Percentiles rank a stretch among this genome's conserved stretches.
Conservation (phyloP, 2,113 vertebrate genomes). For the Ciconia boyciana region DNA sequence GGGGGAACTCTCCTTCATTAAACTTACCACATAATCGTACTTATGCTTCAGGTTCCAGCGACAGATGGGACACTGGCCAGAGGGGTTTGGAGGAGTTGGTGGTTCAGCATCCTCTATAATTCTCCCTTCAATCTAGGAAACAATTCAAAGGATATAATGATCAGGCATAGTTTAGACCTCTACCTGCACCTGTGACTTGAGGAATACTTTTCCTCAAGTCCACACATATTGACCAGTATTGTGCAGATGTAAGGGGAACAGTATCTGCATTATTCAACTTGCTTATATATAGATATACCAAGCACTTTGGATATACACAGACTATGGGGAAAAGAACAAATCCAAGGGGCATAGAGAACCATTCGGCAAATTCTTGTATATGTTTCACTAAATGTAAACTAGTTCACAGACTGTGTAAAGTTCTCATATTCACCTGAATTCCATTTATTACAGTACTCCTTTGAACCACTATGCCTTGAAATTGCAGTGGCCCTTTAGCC, state of each 20-base stretch:
- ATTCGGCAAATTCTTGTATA: background rate
- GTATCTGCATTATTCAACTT: background rate
- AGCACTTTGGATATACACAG: background rate
- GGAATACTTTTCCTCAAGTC: background rate
- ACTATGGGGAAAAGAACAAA: background rate
- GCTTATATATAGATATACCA: background rate
- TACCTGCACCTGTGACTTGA: background rate
- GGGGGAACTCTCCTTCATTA: background rate
- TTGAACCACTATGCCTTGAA: background rate
- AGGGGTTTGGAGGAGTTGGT: slow-evolving; percentile 88
- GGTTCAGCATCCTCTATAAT: slow-evolving; percentile 58
- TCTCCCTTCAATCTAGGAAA: slow-evolving; percentile 85
- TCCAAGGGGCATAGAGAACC: background rate
- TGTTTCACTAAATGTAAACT: background rate
- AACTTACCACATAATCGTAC: slow-evolving; percentile 88
- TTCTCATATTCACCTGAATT: background rate
- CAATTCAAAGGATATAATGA: background rate
- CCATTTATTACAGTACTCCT: background rate
- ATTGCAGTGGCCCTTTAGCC: background rate
- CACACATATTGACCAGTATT: fast-evolving
- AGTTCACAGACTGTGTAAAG: background rate
- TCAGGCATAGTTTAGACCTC: background rate
- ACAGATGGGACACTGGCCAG: slow-evolving; percentile 93
- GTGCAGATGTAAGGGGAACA: background rate
- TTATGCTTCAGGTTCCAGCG: slow-evolving; percentile 96